Conservation (phyloP, 2,113 vertebrate genomes). For the Loxodonta africana region DNA sequence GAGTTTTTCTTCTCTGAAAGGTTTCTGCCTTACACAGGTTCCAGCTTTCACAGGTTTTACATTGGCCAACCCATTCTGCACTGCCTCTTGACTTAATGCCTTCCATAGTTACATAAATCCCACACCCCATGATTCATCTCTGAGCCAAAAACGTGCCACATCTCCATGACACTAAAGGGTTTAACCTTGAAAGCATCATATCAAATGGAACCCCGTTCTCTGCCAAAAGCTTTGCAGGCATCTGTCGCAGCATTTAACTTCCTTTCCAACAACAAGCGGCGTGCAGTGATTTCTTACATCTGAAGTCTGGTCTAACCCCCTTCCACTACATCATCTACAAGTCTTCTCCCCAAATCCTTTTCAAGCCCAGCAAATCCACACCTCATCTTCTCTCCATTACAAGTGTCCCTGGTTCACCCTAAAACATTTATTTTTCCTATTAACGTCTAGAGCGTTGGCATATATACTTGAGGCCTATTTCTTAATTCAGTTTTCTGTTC, state of each 20-base stretch:
- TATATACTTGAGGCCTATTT: background rate
- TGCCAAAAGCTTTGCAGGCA: conserved; percentile 69
- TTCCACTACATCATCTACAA: background rate
- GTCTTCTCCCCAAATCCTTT: background rate
- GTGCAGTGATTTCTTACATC: background rate
- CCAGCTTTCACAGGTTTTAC: background rate
- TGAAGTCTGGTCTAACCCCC: background rate
- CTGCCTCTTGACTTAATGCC: conserved; percentile 17
- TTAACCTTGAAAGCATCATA: conserved; percentile 73
- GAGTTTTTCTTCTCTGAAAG: background rate
- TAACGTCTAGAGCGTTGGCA: background rate
- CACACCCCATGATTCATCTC: conserved; percentile 49
- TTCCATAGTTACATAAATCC: conserved; percentile 49
- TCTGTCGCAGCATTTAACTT: conserved; percentile 72
- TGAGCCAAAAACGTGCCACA: conserved; percentile 76
- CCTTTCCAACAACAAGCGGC: background rate
- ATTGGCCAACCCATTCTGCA: background rate
- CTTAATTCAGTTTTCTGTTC: background rate
- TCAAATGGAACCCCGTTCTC: conserved; percentile 69
- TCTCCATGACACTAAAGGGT: conserved; percentile 58
- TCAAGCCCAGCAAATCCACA: background rate
- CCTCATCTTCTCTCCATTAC: background rate
- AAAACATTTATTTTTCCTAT: background rate
- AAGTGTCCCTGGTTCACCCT: background rate
- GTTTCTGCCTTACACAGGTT: background rate